Base-by-base conservation (phyloP, 2,113 vertebrate genomes). In the Sapajus apella region DNA sequence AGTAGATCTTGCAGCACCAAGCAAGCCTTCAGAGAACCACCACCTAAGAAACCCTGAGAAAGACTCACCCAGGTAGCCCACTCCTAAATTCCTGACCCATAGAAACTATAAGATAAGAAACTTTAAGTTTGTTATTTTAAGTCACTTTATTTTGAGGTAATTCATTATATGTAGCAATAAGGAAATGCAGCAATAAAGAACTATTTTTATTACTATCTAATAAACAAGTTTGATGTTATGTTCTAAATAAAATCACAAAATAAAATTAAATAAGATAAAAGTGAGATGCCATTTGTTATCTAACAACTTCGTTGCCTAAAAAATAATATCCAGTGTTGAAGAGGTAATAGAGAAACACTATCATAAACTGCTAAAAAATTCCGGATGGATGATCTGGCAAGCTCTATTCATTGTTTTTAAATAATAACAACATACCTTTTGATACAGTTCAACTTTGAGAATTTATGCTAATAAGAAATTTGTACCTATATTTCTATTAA, bases 241-340 rank as follows among this genome's bases (percentile, higher is more conserved):
- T 56, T 8, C 32, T 84, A 90, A 90, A 73, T 16, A 64, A 92
- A 96, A 66, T 35, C 64, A 92, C 85, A 66, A 72, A 91, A 83
- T 70, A 76, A 91, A 66, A 25, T 45, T 45, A 47, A 64, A 43
- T 70, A 9, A 82, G 35, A 83, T 76, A 72, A 75, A 84, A 83
- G 13, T 55, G 45, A 91, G 52, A 47, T 64, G 70, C 8, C 10
- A 84, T 55, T 35, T 55, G 52, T 64, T 45, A 37, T 45, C 40
- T 90, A 70, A 25, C 50, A 45, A 85, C 30, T 55, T 70, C 64
- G 10, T 40, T 66, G 18, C 40, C 73, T 47, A 86, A 81, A 77
- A 75, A 64, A 21, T 3, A 23, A 56, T 21, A 89, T 17, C 30
- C 37, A 86, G 3, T 80, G 25, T 58, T 40, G 8, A 47, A 86